A percentile compares a stretch with the other conserved stretches of the same genome.
Evolutionary conservation across 2,797 vertebrate species (phyloP).

Genomic region (Babyrousa celebensis): DNA sequence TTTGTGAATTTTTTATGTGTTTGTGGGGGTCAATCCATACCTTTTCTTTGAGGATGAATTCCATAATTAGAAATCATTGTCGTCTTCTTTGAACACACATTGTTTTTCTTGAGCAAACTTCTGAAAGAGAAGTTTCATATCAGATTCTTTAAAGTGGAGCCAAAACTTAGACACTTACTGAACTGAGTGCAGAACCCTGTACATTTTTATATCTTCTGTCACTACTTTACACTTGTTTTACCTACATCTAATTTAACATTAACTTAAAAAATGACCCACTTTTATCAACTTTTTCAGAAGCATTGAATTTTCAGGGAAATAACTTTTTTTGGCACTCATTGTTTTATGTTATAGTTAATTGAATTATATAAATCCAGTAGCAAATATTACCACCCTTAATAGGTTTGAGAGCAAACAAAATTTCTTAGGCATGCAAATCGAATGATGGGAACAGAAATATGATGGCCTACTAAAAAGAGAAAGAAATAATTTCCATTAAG

Average conservation of each 20-base stretch:
- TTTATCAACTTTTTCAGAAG: slow-evolving; percentile 39
- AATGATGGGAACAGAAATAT: neutral
- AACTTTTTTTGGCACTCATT: slow-evolving; percentile 8
- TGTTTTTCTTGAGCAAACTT: neutral
- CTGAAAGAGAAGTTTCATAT: neutral
- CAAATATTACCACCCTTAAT: slow-evolving; percentile 50
- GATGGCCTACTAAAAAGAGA: neutral
- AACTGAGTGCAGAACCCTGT: neutral
- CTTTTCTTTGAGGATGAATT: slow-evolving; percentile 41
- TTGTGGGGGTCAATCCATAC: neutral
- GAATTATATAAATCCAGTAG: slow-evolving; percentile 4
- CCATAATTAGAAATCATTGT: slow-evolving; percentile 21
- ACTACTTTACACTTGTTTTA: slow-evolving; percentile 4
- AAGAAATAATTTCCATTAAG: neutral
- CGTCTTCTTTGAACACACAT: neutral
- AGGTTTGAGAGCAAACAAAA: neutral
- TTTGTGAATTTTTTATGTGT: neutral
- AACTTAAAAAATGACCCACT: slow-evolving; percentile 1
- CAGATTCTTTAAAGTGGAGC: neutral
- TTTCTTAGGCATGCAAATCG: slow-evolving; percentile 5
- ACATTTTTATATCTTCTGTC: slow-evolving; percentile 14
- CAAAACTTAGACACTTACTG: neutral
- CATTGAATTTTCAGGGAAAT: slow-evolving; percentile 30
- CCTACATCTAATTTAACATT: slow-evolving; percentile 8
- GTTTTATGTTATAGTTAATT: neutral